These are phyloP conservation scores for Macrosteles quadrilineatus DNA, from an alignment of 1,140 invertebrate genomes.

Conservation along the genomic window DNA sequence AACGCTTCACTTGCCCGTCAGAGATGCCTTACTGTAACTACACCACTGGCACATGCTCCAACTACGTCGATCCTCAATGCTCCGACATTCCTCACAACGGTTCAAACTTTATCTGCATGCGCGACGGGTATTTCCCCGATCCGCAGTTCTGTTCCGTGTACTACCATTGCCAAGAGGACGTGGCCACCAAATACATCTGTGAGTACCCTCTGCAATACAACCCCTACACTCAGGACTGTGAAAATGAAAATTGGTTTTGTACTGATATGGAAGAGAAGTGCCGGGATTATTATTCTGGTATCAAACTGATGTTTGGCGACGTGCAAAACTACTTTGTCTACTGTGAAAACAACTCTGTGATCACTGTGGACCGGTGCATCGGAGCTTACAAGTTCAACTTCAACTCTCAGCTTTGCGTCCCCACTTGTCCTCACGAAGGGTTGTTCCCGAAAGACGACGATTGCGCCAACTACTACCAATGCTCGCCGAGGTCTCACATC, in stretches of 20 bases:
- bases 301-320: too few species aligned
- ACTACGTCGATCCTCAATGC: neutral
- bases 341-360: constrained; percentile 1
- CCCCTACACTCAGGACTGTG: too few species aligned
- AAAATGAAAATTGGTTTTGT: neutral
- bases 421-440: constrained; percentile 16
- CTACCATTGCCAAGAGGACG: neutral
- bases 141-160: constrained; percentile 7
- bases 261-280: neutral
- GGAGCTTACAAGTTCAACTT: constrained; percentile 23
- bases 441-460: neutral
- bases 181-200: constrained; percentile 12
- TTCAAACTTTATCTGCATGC: constrained; percentile 29
- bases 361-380: constrained; percentile 8
- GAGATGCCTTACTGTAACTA: constrained; percentile 19
- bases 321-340: neutral
- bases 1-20: constrained; percentile 15
- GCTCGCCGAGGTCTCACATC: neutral
- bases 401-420: constrained; percentile 20
- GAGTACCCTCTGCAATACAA: neutral
- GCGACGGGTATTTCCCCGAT: constrained; percentile 30
- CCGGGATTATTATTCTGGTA: neutral
- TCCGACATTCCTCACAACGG: neutral
- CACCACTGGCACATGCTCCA: constrained; percentile 22
- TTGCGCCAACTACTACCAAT: constrained; percentile 32